Percentiles rank a stretch among this genome's conserved stretches.
phyloP scores from a whole-genome alignment of 2,797 vertebrate genomes.

The Rhincodon typus region DNA sequence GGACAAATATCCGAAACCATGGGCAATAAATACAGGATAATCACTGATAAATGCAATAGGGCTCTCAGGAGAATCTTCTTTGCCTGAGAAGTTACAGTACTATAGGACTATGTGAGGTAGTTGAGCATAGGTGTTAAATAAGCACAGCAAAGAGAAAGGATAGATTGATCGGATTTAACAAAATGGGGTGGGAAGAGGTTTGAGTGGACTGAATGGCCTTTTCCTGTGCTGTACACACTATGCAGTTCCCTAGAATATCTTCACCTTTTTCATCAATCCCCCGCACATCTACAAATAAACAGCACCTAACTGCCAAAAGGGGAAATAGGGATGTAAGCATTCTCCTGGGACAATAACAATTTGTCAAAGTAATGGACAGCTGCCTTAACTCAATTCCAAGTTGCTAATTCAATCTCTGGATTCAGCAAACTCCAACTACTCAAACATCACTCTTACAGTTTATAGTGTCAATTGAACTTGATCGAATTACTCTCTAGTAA shows the following conservation, averaged over 20 bases:
- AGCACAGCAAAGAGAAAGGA: neutral
- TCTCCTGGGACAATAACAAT: slow-evolving; percentile 5
- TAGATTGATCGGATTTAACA: neutral
- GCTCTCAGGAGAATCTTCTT: neutral
- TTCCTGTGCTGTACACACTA: neutral
- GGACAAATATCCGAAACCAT: neutral
- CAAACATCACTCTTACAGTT: slow-evolving; percentile 31
- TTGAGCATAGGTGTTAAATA: neutral
- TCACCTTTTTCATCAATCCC: neutral
- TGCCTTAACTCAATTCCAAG: slow-evolving; percentile 34
- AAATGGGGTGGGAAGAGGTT: neutral
- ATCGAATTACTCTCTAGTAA: slow-evolving; percentile 25
- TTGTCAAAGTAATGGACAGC: slow-evolving; percentile 29
- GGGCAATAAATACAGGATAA: neutral
- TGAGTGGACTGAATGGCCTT: neutral
- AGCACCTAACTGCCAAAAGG: neutral
- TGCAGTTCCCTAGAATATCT: neutral
- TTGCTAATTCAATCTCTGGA: slow-evolving; percentile 33
- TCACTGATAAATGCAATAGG: neutral
- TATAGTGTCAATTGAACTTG: slow-evolving; percentile 12
- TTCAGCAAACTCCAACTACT: slow-evolving; percentile 5
- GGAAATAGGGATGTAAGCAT: neutral
- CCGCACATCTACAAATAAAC: neutral
- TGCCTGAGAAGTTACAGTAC: neutral
- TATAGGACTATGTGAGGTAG: neutral